Base-by-base conservation (phyloP, 2,888 invertebrate species). In the Drosophila melanosoma region DNA sequence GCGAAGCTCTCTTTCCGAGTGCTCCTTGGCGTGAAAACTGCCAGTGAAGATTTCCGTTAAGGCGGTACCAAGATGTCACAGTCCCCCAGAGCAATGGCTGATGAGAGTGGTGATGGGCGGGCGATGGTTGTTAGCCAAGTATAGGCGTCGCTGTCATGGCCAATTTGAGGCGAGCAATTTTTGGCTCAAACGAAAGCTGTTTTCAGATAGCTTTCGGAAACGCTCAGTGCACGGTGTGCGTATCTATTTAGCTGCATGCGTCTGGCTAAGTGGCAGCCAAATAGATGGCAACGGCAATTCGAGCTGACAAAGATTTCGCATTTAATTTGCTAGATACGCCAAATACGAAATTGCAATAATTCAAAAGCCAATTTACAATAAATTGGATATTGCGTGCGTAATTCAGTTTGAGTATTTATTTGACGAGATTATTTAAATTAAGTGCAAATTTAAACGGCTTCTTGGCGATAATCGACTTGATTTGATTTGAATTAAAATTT, bases 11-110 rank as follows among this genome's bases (percentile, higher is more conserved):
- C 52, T 33, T 68, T 63, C 53, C 40, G 33, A 74, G 54, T 74
- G 63, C 29, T 65, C 54, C 67, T 73, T 73, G 79, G 87, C 76
- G 89, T 81, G 82, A 84, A 84, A 86, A 83, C 68, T 81, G 83
- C 79, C 70, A 58, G 48, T 71, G 62, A 81, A 76, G 83, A 87
- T 81, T 83, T 83, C 76, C 82, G 80, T 79, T 82, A 71, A 70
- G 76, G 53, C 17, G 61, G 32, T 20, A n/a, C 48, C 60, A 35
- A 76, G 72, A 64, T 76, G 76, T 63, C 63, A 59, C 65, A 33
- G 33, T 6, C 29, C 23, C 51, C 40, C 20, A 45, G 15, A 23
- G 45, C 45, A 15, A 23, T 15, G 23, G 8, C 45, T 8, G 20
- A 8, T 15, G 20, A 20, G n/a, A 17, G 42, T 8, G 2, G 17